Conservation (phyloP, 2,888 invertebrate species). For the Apamea monoglypha region DNA sequence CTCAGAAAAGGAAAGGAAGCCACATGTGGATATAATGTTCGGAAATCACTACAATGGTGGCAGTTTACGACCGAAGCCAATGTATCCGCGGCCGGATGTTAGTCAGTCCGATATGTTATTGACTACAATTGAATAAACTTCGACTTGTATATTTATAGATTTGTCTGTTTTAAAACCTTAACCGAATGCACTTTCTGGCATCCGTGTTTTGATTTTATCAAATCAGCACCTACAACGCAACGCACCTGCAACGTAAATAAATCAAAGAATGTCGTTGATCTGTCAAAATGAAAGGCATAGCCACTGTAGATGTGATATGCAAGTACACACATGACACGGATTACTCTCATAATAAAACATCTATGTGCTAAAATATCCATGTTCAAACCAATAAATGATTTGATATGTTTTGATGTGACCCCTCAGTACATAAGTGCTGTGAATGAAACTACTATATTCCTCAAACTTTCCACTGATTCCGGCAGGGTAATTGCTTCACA, state of each 20-base stretch:
- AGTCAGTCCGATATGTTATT: slow-evolving; percentile 36
- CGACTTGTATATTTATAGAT: slow-evolving; percentile 31
- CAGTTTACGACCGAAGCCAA: slow-evolving; percentile 49
- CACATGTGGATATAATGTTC: slow-evolving; percentile 51
- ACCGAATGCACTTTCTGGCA: background rate
- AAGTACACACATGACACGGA: background rate
- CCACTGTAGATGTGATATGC: background rate
- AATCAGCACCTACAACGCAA: background rate
- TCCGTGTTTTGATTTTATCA: background rate
- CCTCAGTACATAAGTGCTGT: background rate
- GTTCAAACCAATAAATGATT: background rate
- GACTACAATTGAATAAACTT: slow-evolving; percentile 41
- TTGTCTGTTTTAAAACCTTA: slow-evolving; percentile 5
- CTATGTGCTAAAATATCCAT: background rate
- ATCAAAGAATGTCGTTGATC: background rate
- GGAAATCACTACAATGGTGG: slow-evolving; percentile 55
- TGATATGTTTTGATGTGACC: background rate
- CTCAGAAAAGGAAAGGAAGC: slow-evolving; percentile 36
- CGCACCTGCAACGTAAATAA: too few species aligned
- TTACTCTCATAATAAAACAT: background rate
- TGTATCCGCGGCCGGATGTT: slow-evolving; percentile 47
- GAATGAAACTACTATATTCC: background rate
- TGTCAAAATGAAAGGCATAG: background rate
- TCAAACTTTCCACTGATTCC: background rate
- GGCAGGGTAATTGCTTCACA: too few species aligned